These are phyloP conservation scores for Meteorus sp. DNA, from an alignment of 1,140 invertebrate genomes.

Conservation along the genomic window DNA sequence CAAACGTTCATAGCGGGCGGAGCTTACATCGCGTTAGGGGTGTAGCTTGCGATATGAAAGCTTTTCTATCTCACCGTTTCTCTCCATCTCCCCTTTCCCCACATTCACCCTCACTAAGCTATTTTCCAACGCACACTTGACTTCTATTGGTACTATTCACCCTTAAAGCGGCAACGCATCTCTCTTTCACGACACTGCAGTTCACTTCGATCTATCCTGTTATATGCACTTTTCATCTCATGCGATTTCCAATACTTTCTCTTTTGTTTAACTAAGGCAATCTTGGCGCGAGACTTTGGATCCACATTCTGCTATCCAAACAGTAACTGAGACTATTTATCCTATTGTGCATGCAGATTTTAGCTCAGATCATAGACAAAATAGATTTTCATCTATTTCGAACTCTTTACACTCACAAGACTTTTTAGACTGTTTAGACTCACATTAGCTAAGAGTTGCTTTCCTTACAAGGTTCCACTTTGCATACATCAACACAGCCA, in stretches of 20 bases:
- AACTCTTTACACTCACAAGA: too few relatives aligned
- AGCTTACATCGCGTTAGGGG: constrained; percentile 44
- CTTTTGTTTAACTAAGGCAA: background rate
- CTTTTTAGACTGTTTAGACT: too few relatives aligned
- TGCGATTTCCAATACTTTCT: background rate
- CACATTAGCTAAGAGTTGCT: too few relatives aligned
- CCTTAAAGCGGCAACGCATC: background rate
- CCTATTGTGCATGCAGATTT: too few relatives aligned
- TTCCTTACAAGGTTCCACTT: too few relatives aligned
- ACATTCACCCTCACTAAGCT: background rate
- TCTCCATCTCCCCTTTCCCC: background rate
- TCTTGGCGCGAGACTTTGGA: background rate
- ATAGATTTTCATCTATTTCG: too few relatives aligned
- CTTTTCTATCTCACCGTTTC: constrained; percentile 17
- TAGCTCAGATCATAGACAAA: too few relatives aligned
- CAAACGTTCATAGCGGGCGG: constrained; percentile 47
- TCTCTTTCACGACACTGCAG: background rate
- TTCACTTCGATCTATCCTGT: constrained; percentile 5
- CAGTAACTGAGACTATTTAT: too few relatives aligned
- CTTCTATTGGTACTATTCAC: background rate
- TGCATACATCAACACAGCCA: too few relatives aligned
- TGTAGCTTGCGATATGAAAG: constrained; percentile 37
- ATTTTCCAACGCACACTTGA: background rate
- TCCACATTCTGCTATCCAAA: too few relatives aligned
- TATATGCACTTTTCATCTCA: background rate